A percentile compares a stretch with the other conserved stretches of the same genome.
Evolutionary conservation across 2,888 invertebrate genomes (phyloP).

Genomic region (Periphyllus acericola): DNA sequence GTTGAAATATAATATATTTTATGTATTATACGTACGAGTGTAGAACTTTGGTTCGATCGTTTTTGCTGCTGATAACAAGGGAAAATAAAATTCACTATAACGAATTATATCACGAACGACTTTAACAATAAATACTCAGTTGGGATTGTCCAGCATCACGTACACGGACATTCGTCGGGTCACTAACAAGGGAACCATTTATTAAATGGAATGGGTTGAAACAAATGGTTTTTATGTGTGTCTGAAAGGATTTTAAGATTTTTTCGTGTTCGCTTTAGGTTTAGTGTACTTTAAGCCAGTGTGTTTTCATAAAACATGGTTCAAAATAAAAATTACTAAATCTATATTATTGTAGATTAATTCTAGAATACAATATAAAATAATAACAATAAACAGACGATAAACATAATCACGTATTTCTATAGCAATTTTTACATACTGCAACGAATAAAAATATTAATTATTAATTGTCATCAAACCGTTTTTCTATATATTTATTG

Average conservation of each 20-base stretch:
- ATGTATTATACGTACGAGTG: not conserved
- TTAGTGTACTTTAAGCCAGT: conserved; percentile 36
- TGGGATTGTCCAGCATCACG: conserved; percentile 48
- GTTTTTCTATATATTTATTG: not conserved
- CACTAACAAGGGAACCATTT: conserved; percentile 55
- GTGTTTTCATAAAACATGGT: conserved; percentile 14
- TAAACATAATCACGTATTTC: not conserved
- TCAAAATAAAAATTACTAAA: not conserved
- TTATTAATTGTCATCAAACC: too few species aligned
- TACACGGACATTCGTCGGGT: conserved; percentile 55
- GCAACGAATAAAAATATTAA: not conserved
- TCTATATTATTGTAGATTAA: conserved; percentile 14
- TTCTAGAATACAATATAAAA: not conserved
- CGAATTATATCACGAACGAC: conserved; percentile 54
- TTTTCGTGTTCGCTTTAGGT: conserved; percentile 53
- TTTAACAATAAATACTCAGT: conserved; percentile 55
- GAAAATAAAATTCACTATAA: conserved; percentile 41
- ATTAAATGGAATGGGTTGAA: conserved; percentile 59
- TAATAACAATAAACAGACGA: not conserved
- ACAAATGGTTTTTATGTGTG: conserved; percentile 57
- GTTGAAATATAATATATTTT: conserved; percentile 2
- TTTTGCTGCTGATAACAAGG: conserved; percentile 36
- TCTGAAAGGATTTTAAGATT: conserved; percentile 54
- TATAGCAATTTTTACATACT: not conserved
- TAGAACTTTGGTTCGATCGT: not conserved